Evolutionary conservation across 2,113 vertebrate genomes (phyloP).

Genomic region (Halcyon malimbica): DNA sequence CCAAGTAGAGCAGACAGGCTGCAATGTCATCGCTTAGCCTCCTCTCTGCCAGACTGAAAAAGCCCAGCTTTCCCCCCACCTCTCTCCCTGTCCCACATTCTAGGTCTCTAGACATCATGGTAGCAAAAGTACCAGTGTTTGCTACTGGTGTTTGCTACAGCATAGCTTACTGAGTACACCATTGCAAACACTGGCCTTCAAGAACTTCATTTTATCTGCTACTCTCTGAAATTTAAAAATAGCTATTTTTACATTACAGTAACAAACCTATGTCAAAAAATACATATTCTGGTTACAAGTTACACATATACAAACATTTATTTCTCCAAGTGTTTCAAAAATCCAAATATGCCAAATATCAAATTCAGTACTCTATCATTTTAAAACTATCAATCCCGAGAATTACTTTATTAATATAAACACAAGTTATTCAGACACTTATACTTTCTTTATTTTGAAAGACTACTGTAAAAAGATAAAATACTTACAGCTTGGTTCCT

Average conservation of each 20-base stretch:
- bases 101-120: not conserved
- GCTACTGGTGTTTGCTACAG: not conserved
- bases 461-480: not conserved
- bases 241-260: not conserved
- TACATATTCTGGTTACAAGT: not conserved
- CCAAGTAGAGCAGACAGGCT: not conserved
- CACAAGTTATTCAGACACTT: not conserved
- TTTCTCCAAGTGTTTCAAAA: not conserved
- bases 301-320: not conserved
- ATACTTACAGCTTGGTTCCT: conserved; percentile 91
- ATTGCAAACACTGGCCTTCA: not conserved
- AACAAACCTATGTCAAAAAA: not conserved
- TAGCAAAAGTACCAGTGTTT: not conserved
- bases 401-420: not conserved
- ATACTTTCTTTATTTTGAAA: not conserved
- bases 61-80: not conserved
- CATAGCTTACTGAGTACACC: not conserved
- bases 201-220: not conserved
- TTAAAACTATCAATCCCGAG: not conserved
- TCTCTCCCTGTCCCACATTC: not conserved
- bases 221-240: not conserved
- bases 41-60: not conserved
- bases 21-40: not conserved
- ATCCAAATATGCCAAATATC: not conserved
- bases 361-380: not conserved